Base-by-base conservation (phyloP, 37 sponge, comb jelly and placozoan genomes). In the Spongia lamella region DNA sequence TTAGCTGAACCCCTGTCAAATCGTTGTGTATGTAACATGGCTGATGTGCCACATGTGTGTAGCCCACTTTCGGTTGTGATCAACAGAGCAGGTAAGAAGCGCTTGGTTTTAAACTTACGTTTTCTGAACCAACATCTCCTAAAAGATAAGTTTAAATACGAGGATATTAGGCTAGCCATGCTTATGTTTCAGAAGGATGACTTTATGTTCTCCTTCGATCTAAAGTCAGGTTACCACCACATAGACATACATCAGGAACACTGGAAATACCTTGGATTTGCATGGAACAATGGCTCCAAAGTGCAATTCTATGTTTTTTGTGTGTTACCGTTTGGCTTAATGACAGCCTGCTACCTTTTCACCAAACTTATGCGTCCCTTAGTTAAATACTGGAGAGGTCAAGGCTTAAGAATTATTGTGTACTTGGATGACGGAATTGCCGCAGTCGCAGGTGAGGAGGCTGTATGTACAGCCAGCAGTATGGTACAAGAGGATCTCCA, bases 361-460 rank as follows among this genome's bases (percentile, higher is more conserved):
- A 78, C 79, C 15, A 78, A 78, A 32, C 49, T 66, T 13, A 19
- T 67, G 40, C 22, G 57, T 36, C 57, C 57, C 7, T 16, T 66
- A 51, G 40, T 78, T 17, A 68, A 53, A 66, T 39, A 25, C 1
- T 52, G 57, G 67, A 47, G 38, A 38, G 25, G 19, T 11, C 36
- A 35, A 27, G 78, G 67, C 52, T 21, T 50, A 17, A 26, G 53
- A 49, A 26, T 32, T 21, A 77, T 77, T n/a, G 36, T 77, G 56
- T 77, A 77, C 65, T 33, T 77, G 19, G 78, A 80, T 61, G 81
- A 80, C 43, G 76, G 76, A 29, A 54, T 72, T 15, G 34, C n/a
- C 22, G 58, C 58, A 0, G 63, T 26, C 19, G 43, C 38, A 3
- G 32, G 63, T 22, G 30, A 36, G 50, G 27, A 38, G 24, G n/a